Base-by-base conservation (phyloP, 2,797 vertebrate genomes). In the Rhynchotus rufescens region DNA sequence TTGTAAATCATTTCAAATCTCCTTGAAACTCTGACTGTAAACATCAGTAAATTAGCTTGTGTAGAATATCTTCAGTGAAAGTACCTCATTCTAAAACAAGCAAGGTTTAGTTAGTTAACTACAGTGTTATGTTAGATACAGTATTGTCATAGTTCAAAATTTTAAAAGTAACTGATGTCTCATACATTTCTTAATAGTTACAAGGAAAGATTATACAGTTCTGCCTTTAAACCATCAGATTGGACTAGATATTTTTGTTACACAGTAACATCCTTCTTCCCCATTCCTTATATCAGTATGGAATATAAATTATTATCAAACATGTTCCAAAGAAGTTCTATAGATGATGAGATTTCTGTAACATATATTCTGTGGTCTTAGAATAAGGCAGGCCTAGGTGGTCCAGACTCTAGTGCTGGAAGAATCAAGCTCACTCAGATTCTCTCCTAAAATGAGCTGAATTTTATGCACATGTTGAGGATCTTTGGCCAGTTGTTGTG, bases 1-100 rank as follows among this genome's bases (percentile, higher is more conserved):
- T 8, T 49, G 13, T 20, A 85, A 72, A 12, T 60, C 47, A 7
- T 56, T 67, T 86, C 51, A 90, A 56, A 62, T 56, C 9, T 47
- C 38, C 38, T 67, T 71, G 52, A 75, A 78, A 84, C 71, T 57
- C 61, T 60, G 17, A 60, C 28, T 30, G 10, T 12, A 56, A 14
- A 36, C 9, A 32, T 20, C 62, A 67, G 38, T 93, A 86, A 93
- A 92, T 56, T 84, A 52, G 49, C 38, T 64, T 93, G 25, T 22
- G 84, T 85, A 89, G 90, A 96, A 90, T 84, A 87, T 66, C 56
- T 93, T 95, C 68, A 88, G 88, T 83, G 87, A 75, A 95, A 79
- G 68, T 92, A 93, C 52, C 42, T 64, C 23, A 38, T 73, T 96
- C 91, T 92, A 89, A 94, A 84, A 66, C 45, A 95, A 93, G 72